Conservation (phyloP, 2,888 invertebrate genomes). For the Pollenia angustigena region DNA sequence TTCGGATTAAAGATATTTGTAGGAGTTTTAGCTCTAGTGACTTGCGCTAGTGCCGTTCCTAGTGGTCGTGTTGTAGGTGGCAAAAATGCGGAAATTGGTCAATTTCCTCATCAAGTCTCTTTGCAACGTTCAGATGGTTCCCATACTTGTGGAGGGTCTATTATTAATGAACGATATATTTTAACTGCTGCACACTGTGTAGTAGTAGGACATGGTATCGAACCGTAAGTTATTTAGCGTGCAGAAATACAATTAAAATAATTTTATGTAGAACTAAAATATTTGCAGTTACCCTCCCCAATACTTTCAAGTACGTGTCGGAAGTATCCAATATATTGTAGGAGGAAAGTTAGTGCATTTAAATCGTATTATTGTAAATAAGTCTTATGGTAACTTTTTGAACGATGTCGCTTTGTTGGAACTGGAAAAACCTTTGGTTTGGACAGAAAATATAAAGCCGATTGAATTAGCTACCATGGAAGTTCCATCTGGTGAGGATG, state of each 20-base stretch:
- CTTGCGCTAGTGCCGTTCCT: slow-evolving; percentile 41
- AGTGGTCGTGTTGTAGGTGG: slow-evolving; percentile 78
- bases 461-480: slow-evolving; percentile 76
- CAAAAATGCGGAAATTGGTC: slow-evolving; percentile 78
- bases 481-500: slow-evolving; percentile 75
- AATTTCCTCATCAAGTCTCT: slow-evolving; percentile 83
- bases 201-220: slow-evolving; percentile 74
- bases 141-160: slow-evolving; percentile 79
- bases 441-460: slow-evolving; percentile 76
- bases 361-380: slow-evolving; percentile 78
- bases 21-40: slow-evolving; percentile 35
- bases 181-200: slow-evolving; percentile 82
- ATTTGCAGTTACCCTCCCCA: slow-evolving; percentile 77
- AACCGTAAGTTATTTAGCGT: slow-evolving; percentile 74
- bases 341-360: slow-evolving; percentile 79
- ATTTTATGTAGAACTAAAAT: background rate
- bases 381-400: slow-evolving; percentile 74
- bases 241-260: background rate
- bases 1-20: slow-evolving; percentile 41
- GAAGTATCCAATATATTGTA: slow-evolving; percentile 80
- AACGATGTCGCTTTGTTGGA: slow-evolving; percentile 80
- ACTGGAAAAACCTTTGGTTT: slow-evolving; percentile 77
- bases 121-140: slow-evolving; percentile 76
- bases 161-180: slow-evolving; percentile 75
- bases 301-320: slow-evolving; percentile 79